Percentiles rank a stretch among this genome's conserved stretches.
Evolutionary conservation across 2,888 invertebrate species (phyloP).

Genomic region (Sphaerophoria taeniata): DNA sequence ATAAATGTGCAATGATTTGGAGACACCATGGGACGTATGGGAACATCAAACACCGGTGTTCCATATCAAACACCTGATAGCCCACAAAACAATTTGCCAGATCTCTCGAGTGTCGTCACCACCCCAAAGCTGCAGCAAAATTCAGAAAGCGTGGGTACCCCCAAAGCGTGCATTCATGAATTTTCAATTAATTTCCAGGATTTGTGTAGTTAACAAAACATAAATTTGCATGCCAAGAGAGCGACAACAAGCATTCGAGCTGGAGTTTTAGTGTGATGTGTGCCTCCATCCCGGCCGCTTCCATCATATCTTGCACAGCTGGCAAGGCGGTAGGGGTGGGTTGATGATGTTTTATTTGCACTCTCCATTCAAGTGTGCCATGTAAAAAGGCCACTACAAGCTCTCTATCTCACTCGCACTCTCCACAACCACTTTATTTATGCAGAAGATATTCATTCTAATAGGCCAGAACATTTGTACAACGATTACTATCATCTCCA

Average conservation of each 20-base stretch:
- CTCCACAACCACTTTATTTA: conserved; percentile 49
- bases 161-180: conserved; percentile 67
- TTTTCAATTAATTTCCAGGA: conserved; percentile 71
- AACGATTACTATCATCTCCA: conserved; percentile 73
- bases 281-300: too few relatives aligned
- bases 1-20: conserved; percentile 70
- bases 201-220: conserved; percentile 74
- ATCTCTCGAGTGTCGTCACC: conserved; percentile 28
- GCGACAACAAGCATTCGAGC: background rate
- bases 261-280: conserved; percentile 25
- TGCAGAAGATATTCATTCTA: conserved; percentile 69
- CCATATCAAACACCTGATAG: background rate
- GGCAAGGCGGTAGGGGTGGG: background rate
- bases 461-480: conserved; percentile 67
- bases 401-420: conserved; percentile 10
- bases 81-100: conserved; percentile 29
- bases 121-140: conserved; percentile 19
- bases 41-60: conserved; percentile 5
- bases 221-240: conserved; percentile 67
- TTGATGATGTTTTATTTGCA: conserved; percentile 70
- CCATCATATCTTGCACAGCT: conserved; percentile 13
- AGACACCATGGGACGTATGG: conserved; percentile 52
- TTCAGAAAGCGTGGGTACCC: background rate
- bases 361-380: conserved; percentile 55
- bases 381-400: conserved; percentile 43